A percentile compares a stretch with the other conserved stretches of the same genome.
Conservation (phyloP, 1,140 invertebrate species). For the Ceratosolen fusciceps region DNA sequence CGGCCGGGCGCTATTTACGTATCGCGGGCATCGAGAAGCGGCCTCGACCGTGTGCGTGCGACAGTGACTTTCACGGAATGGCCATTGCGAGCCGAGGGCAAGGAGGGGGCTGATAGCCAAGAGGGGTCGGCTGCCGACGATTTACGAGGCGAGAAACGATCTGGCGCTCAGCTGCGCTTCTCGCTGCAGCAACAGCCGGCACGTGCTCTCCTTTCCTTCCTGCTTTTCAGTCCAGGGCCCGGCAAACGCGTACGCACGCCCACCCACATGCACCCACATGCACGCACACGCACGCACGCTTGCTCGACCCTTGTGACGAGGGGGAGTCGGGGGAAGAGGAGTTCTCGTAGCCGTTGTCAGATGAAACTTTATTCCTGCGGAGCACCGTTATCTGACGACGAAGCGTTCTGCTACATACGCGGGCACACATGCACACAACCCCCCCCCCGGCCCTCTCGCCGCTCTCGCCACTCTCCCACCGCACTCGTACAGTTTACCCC, state of each 20-base stretch:
- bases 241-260: no score
- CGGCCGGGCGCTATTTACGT: conserved; percentile 25
- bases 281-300: background rate
- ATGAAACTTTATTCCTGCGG: conserved; percentile 1
- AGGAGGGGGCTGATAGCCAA: background rate
- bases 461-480: no score
- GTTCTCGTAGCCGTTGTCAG: background rate
- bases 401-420: no score
- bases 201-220: conserved; percentile 21
- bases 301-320: background rate
- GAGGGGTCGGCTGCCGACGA: background rate
- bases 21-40: conserved; percentile 5
- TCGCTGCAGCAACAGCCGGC: background rate
- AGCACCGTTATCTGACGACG: no score
- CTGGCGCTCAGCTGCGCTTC: conserved; percentile 12
- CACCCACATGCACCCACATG: background rate
- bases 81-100: background rate
- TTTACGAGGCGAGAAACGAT: conserved; percentile 43
- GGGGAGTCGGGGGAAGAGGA: background rate
- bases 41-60: conserved; percentile 1
- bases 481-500: no score
- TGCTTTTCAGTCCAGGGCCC: background rate
- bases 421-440: no score
- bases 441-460: no score
- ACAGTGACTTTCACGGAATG: background rate